Percentiles rank a stretch among this genome's conserved stretches.
Evolutionary conservation across 2,797 vertebrate species (phyloP).

Genomic region (Labroides dimidiatus): DNA sequence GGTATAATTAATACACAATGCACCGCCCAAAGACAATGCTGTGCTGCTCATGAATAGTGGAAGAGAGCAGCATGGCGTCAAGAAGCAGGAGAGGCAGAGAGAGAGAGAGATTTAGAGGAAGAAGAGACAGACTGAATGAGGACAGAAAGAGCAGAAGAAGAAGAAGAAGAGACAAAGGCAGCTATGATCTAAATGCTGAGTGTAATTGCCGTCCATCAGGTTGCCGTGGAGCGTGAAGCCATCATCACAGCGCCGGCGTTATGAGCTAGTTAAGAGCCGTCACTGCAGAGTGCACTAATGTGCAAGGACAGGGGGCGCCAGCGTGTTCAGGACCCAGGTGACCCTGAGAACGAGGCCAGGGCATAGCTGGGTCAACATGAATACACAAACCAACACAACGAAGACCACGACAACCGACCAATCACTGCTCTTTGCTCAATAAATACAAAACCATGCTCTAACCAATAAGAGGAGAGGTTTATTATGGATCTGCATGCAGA

Average conservation of each 20-base stretch:
- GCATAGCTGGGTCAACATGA: conserved; percentile 43
- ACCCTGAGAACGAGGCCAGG: conserved; percentile 51
- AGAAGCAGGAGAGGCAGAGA: conserved; percentile 3
- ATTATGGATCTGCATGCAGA: no score
- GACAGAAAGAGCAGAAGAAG: conserved; percentile 9
- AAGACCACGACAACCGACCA: not conserved
- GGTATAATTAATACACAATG: conserved; percentile 56
- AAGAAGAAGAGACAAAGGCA: conserved; percentile 45
- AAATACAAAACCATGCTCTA: not conserved
- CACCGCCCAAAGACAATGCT: conserved; percentile 31
- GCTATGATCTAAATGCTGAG: conserved; percentile 89
- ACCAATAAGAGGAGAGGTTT: no score
- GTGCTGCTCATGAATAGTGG: conserved; percentile 35
- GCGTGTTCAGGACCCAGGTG: conserved; percentile 32
- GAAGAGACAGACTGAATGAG: conserved; percentile 20
- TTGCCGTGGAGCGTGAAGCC: conserved; percentile 85
- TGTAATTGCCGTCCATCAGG: conserved; percentile 79
- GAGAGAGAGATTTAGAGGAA: conserved; percentile 7
- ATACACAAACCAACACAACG: conserved; percentile 21
- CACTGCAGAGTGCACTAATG: conserved; percentile 85
- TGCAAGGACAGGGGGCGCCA: conserved; percentile 81
- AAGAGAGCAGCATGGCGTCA: conserved; percentile 30
- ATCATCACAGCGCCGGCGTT: conserved; percentile 81
- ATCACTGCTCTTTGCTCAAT: not conserved
- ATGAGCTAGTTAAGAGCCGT: conserved; percentile 84